Percentiles rank a stretch among this genome's conserved stretches.
phyloP scores from a whole-genome alignment of 2,797 vertebrate species.

The Molossus alvarezi region DNA sequence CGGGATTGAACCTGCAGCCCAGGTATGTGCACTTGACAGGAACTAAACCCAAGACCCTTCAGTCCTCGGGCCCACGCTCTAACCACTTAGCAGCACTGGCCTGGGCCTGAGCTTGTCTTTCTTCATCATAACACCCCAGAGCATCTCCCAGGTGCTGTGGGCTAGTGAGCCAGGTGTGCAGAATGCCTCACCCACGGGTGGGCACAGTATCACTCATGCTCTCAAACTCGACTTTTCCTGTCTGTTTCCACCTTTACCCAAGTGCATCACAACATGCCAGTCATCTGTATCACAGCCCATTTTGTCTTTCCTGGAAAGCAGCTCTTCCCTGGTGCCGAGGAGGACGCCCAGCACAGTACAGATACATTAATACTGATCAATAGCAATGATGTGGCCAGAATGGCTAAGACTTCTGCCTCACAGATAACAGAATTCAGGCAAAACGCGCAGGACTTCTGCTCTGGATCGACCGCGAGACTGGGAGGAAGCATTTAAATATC shows the following conservation, averaged over 20 bases:
- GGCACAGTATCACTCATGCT: background rate
- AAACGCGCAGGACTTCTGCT: rapidly evolving
- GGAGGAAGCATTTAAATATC: background rate
- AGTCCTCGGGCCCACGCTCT: no score
- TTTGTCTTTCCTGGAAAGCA: background rate
- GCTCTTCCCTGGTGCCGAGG: background rate
- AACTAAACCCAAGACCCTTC: no score
- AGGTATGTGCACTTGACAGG: no score
- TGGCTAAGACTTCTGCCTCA: background rate
- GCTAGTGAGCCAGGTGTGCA: background rate
- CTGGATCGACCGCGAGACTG: rapidly evolving
- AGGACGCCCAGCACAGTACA: background rate
- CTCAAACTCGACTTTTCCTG: background rate
- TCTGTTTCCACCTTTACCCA: background rate
- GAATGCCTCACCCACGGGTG: rapidly evolving
- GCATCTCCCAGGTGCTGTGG: background rate
- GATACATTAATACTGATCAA: background rate
- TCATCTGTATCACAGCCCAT: background rate
- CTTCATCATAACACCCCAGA: background rate
- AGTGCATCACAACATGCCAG: background rate
- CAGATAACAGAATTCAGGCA: background rate
- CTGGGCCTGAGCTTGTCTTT: no score
- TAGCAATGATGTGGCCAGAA: background rate
- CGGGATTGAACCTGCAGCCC: no score
- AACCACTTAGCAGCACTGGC: no score